A percentile compares a stretch with the other conserved stretches of the same genome.
phyloP scores from a whole-genome alignment of 2,888 invertebrate species.

The Phortica okadai region DNA sequence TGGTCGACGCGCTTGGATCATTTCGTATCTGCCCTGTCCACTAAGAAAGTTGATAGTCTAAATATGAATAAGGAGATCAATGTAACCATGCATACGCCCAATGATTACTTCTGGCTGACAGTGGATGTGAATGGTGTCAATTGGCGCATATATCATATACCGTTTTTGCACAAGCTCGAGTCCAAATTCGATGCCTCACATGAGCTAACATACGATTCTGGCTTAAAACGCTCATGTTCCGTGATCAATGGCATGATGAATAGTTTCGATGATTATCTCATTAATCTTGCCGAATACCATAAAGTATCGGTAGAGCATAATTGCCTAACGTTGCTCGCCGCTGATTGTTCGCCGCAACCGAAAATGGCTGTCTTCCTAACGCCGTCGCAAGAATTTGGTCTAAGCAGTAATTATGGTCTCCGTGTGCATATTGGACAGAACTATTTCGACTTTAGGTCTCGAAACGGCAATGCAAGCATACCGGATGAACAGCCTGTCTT shows the following conservation, averaged over 20 bases:
- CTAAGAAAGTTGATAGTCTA: constrained; percentile 70
- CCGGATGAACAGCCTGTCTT: constrained; percentile 62
- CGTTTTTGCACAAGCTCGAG: constrained; percentile 74
- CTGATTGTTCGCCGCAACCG: constrained; percentile 73
- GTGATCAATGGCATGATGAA: constrained; percentile 75
- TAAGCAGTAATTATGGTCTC: constrained; percentile 68
- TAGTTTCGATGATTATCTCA: constrained; percentile 74
- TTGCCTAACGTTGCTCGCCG: constrained; percentile 72
- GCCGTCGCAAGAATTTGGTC: constrained; percentile 52
- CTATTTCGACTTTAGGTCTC: constrained; percentile 68
- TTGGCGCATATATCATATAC: constrained; percentile 75
- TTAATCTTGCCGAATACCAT: constrained; percentile 66
- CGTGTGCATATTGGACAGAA: constrained; percentile 74
- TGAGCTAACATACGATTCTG: constrained; percentile 73
- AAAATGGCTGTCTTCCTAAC: constrained; percentile 75
- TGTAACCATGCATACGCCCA: constrained; percentile 70
- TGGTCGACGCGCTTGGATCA: constrained; percentile 75
- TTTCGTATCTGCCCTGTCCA: constrained; percentile 73
- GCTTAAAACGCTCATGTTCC: constrained; percentile 75
- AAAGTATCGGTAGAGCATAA: constrained; percentile 59
- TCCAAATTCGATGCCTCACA: constrained; percentile 75
- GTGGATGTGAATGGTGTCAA: constrained; percentile 73
- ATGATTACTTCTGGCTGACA: constrained; percentile 72
- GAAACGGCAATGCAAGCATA: constrained; percentile 55
- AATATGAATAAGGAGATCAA: constrained; percentile 72